Base-by-base conservation (phyloP, 2,113 vertebrate species). In the Oceanodroma tethys region DNA sequence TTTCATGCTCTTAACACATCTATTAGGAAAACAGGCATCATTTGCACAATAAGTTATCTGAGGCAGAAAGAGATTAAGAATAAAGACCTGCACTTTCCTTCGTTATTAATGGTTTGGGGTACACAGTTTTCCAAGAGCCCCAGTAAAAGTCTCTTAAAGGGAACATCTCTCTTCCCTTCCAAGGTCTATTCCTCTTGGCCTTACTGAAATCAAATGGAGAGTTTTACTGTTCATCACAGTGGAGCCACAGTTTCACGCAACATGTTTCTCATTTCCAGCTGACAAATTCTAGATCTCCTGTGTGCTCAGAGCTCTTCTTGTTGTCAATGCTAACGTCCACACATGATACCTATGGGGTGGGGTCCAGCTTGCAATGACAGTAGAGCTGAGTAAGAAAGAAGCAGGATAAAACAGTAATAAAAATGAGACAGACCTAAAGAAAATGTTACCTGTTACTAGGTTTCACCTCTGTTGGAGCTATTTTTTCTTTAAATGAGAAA, bases 401-500 rank as follows among this genome's bases (percentile, higher is more conserved):
- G 17, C 18, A 68, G 34, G 34, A 65, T 48, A 63, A 89, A 92
- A 65, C 18, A 53, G 40, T 30, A 68, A 74, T 59, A 59, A 78
- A 88, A 81, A 89, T 29, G 19, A 93, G 60, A 52, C 1, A 11
- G 23, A 76, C 38, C 7, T 59, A 40, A 70, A 76, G 38, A 82
- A 79, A 81, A 80, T 26, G 12, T 68, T 56, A 68, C 27, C 16
- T 89, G 30, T 67, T 71, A 26, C 20, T 12, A 63, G 58, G 50
- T 93, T 90, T 86, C 47, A 74, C n/a, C 53, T 70, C 92, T 95
- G 83, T 78, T 94, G 76, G 82, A 76, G 13, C 13, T 81, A 70
- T 72, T 90, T 82, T 82, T 86, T 55, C 47, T 62, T 72, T 52
- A 58, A 68, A 86, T 72, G 76, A 95, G 92, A 97, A 95, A 92